phyloP scores from a whole-genome alignment of 2,113 vertebrate genomes.

The Canis aureus region DNA sequence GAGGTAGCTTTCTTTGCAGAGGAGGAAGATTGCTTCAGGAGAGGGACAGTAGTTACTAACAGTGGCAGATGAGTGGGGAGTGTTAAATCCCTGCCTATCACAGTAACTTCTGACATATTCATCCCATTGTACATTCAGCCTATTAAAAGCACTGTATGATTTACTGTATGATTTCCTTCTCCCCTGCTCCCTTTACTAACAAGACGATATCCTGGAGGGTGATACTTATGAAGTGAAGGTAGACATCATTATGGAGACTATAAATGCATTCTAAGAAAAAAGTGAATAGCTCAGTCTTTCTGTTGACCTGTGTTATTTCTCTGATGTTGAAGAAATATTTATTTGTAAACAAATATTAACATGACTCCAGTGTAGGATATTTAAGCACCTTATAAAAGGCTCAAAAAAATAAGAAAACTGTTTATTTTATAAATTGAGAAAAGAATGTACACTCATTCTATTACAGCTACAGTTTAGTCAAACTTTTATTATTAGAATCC shows the following conservation, averaged over 20 bases:
- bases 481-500: neutral
- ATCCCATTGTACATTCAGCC: neutral
- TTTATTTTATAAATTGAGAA: conserved; percentile 13
- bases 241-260: neutral
- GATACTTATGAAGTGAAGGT: neutral
- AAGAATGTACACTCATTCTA: neutral
- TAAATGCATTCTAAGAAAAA: neutral
- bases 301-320: neutral
- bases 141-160: neutral
- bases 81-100: neutral
- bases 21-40: neutral
- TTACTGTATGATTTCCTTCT: neutral
- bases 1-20: neutral
- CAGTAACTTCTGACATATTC: neutral
- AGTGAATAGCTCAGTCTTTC: neutral
- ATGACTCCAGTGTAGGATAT: neutral
- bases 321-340: conserved; percentile 50
- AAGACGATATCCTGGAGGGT: neutral
- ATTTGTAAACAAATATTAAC: conserved; percentile 32
- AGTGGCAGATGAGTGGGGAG: neutral
- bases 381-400: neutral
- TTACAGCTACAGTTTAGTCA: neutral
- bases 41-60: neutral
- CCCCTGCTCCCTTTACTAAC: neutral
- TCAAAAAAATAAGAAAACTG: conserved; percentile 34